These are phyloP conservation scores for Caenorhabditis parvicauda DNA, from an alignment of 2,888 invertebrate species.

Conservation along the genomic window DNA sequence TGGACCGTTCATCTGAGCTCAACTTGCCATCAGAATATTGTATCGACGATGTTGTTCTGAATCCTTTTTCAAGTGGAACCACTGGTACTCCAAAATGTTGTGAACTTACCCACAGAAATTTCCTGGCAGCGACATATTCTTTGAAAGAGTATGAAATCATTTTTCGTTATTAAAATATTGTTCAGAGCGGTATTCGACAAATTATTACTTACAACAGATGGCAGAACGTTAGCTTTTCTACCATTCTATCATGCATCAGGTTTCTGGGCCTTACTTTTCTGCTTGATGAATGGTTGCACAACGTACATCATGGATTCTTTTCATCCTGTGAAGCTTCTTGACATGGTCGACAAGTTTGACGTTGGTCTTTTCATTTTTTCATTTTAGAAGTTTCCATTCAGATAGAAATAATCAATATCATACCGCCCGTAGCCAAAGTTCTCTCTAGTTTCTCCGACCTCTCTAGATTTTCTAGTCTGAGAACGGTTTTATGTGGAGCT, in stretches of 20 bases:
- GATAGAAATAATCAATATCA: no score
- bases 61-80: slow-evolving; percentile 54
- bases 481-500: slow-evolving; percentile 48
- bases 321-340: slow-evolving; percentile 45
- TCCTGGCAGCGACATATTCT: slow-evolving; percentile 43
- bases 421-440: no score
- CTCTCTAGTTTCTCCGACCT: no score
- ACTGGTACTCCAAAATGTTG: slow-evolving; percentile 53
- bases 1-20: no score
- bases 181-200: slow-evolving; percentile 39
- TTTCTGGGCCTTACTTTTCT: slow-evolving; percentile 55
- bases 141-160: slow-evolving; percentile 40
- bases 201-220: slow-evolving; percentile 11
- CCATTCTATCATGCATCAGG: slow-evolving; percentile 58
- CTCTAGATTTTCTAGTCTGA: slow-evolving; percentile 8
- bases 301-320: slow-evolving; percentile 47
- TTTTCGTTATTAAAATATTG: background rate
- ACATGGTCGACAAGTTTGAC: slow-evolving; percentile 37
- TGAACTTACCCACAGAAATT: slow-evolving; percentile 53
- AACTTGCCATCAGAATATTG: background rate
- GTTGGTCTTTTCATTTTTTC: background rate
- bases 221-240: slow-evolving; percentile 47
- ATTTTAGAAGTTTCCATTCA: background rate
- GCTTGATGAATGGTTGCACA: slow-evolving; percentile 52
- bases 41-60: slow-evolving; percentile 28